Base-by-base conservation (phyloP, 2,113 vertebrate genomes). In the Lepus timidus region DNA sequence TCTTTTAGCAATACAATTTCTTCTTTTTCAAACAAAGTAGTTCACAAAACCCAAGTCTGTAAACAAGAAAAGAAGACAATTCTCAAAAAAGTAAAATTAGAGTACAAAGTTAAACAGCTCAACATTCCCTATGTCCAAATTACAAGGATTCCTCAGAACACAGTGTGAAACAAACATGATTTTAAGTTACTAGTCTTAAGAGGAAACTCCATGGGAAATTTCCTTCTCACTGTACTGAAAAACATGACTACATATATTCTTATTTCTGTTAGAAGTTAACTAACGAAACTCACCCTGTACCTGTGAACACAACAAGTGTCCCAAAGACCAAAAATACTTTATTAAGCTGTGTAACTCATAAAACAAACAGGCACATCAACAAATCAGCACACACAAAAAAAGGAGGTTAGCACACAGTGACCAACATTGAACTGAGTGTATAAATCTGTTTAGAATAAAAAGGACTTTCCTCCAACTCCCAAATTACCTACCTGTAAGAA, bases 61-160 rank as follows among this genome's bases (percentile, higher is more conserved):
- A 65, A 62, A 22, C 3, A 92, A 82, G 23, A 44, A 91, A 78
- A 76, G 51, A 16, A 91, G 36, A 39, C 13, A 52, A n/a, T 11
- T 88, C 23, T 88, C 84, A 78, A 10, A 52, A 27, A 92, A 78
- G n/a, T 49, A 52, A 92, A 84, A 95, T 33, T 88, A 44, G 29
- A 29, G 49, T 4, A 51, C 17, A 31, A 92, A 87, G 36, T 81
- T 33, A 52, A 88, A 39, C 16, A 84, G 49, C 11, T 83, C n/a
- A 78, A 64, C 27, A 67, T 55, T 94, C 29, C 61, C 62, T 76
- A 80, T 39, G 52, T 73, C 61, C 33, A 84, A 78, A 71, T 88
- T 67, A 68, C 51, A n/a, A n/a, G 9, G 51, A 80, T 29, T 89
- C 51, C 39, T 79, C n/a, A 79, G 61, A 85, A 75, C 22, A 85